phyloP scores from a whole-genome alignment of 2,113 vertebrate genomes.

The Thunnus thynnus region DNA sequence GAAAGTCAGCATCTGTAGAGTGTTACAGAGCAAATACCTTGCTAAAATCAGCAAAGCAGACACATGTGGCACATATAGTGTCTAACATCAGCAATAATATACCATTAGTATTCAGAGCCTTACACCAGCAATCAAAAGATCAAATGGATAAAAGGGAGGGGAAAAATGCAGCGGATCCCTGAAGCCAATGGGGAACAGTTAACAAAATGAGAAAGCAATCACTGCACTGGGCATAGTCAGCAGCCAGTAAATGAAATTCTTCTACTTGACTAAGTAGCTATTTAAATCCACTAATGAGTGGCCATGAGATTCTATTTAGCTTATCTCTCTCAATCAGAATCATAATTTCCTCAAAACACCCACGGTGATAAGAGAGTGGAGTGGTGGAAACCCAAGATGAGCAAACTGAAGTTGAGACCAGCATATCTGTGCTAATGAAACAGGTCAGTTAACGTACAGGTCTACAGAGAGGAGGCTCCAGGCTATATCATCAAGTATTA shows the following conservation, averaged over 20 bases:
- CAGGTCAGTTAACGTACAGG: background rate
- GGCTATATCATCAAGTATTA: background rate
- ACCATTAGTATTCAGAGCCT: slow-evolving; percentile 27
- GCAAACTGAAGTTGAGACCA: slow-evolving; percentile 13
- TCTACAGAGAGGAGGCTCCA: background rate
- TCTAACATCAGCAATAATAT: slow-evolving; percentile 2
- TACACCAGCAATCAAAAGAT: slow-evolving; percentile 37
- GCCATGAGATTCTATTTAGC: slow-evolving; percentile 15
- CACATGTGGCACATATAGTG: background rate
- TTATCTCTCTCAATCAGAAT: slow-evolving; percentile 46
- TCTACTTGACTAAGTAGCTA: slow-evolving; percentile 42
- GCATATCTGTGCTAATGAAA: slow-evolving; percentile 28
- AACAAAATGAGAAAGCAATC: slow-evolving; percentile 50
- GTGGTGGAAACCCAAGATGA: slow-evolving; percentile 4
- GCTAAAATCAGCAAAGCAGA: background rate
- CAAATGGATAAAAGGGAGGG: slow-evolving; percentile 29
- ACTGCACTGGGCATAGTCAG: background rate
- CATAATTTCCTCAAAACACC: slow-evolving; percentile 33
- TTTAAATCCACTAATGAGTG: slow-evolving; percentile 46
- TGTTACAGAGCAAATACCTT: background rate
- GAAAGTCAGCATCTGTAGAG: slow-evolving; percentile 6
- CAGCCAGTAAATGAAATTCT: slow-evolving; percentile 35
- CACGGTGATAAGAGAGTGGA: background rate
- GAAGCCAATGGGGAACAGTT: slow-evolving; percentile 34
- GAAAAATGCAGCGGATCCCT: background rate